Conservation (phyloP, 2,797 vertebrate genomes). For the Cossypha dichroa region DNA sequence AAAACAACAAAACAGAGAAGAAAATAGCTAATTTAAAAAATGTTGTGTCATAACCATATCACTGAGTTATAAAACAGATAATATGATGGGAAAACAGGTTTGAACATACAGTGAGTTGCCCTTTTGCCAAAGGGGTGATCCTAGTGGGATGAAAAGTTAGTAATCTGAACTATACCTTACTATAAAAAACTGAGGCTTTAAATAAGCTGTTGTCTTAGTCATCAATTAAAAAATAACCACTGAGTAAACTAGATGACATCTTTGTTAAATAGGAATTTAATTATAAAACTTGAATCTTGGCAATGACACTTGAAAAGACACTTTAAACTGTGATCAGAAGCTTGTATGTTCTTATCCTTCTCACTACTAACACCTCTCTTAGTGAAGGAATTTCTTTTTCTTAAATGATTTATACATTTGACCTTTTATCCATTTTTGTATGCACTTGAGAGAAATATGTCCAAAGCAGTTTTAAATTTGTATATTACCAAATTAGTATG, state of each 20-base stretch:
- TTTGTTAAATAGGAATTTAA: slow-evolving; percentile 61
- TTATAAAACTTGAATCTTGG: slow-evolving; percentile 61
- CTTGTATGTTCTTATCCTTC: slow-evolving; percentile 30
- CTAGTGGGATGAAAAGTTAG: slow-evolving; percentile 16
- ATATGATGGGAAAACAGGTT: not conserved
- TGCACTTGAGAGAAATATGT: not conserved
- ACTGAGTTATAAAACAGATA: not conserved
- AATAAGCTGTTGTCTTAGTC: slow-evolving; percentile 50
- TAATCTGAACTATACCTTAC: slow-evolving; percentile 48
- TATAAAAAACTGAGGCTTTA: slow-evolving; percentile 45
- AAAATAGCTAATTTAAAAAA: not conserved
- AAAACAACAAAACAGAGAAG: not conserved
- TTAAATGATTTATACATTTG: slow-evolving; percentile 1
- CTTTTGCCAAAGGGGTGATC: slow-evolving; percentile 35
- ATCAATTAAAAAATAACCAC: slow-evolving; percentile 60
- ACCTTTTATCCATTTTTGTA: not conserved
- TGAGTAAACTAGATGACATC: slow-evolving; percentile 51
- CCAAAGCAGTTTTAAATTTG: not conserved
- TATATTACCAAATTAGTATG: not conserved
- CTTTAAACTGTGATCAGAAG: slow-evolving; percentile 41
- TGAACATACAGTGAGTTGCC: not conserved
- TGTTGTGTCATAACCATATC: not conserved
- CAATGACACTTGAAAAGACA: slow-evolving; percentile 52
- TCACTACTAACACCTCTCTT: slow-evolving; percentile 12
- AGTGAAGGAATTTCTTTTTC: slow-evolving; percentile 38